These are phyloP conservation scores for Ispidina lecontei DNA, from an alignment of 2,797 vertebrate genomes.

Conservation along the genomic window DNA sequence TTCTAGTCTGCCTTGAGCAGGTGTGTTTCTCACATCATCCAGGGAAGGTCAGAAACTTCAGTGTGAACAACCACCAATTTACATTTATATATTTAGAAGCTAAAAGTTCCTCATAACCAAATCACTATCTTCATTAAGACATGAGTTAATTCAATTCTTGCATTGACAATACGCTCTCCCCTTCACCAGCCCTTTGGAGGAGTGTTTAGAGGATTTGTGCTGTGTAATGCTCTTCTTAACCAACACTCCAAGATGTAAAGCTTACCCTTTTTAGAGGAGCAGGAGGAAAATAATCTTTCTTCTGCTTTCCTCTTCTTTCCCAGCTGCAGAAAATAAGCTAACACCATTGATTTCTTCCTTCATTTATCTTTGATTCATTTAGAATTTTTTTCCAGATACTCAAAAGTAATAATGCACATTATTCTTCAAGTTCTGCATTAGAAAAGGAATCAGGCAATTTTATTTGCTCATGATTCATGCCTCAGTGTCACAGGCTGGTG, in stretches of 20 bases:
- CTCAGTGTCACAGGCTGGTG: not conserved
- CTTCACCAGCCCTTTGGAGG: slow-evolving; percentile 27
- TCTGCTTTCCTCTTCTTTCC: not conserved
- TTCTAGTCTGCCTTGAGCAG: not conserved
- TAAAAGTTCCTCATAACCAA: slow-evolving; percentile 21
- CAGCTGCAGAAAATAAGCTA: not conserved
- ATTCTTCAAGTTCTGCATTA: not conserved
- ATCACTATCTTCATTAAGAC: slow-evolving; percentile 45
- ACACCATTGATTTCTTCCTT: not conserved
- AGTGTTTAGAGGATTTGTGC: not conserved
- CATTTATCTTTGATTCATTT: not conserved
- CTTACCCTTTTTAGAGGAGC: not conserved
- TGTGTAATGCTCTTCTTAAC: not conserved
- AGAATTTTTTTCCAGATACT: not conserved
- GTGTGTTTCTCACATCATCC: not conserved
- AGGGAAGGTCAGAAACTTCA: slow-evolving; percentile 12
- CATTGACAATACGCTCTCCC: slow-evolving; percentile 8
- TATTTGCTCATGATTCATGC: not conserved
- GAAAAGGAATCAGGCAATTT: not conserved
- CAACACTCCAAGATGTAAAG: not conserved
- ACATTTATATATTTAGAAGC: not conserved
- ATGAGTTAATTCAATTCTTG: not conserved
- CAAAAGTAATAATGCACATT: not conserved
- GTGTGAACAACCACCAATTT: not conserved
- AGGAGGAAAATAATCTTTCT: not conserved